Evolutionary conservation across 2,113 vertebrate species (phyloP).

Genomic region (Nycticebus coucang): DNA sequence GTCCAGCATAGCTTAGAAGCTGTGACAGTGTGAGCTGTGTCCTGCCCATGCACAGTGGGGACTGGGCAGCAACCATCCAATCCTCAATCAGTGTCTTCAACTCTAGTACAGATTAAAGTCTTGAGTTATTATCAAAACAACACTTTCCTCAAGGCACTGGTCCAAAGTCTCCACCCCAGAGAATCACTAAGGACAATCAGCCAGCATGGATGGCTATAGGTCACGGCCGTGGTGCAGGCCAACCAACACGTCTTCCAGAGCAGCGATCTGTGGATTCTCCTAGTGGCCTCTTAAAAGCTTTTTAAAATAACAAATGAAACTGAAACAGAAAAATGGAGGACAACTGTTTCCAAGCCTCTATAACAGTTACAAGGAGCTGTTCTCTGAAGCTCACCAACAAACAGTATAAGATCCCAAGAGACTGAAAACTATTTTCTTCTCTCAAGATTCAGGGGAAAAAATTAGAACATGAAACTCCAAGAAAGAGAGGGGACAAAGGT

Average conservation of each 20-base stretch:
- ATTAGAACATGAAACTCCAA: not conserved
- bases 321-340: conserved; percentile 2
- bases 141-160: conserved; percentile 22
- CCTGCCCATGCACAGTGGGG: not conserved
- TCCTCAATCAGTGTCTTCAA: not conserved
- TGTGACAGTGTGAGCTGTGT: not conserved
- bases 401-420: conserved; percentile 2
- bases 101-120: conserved; percentile 35
- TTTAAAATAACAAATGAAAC: conserved; percentile 69
- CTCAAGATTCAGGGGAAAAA: conserved; percentile 26
- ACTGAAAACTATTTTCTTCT: not conserved
- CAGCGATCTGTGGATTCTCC: conserved; percentile 62
- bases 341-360: no score
- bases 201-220: not conserved
- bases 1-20: not conserved
- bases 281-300: conserved; percentile 56
- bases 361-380: not conserved
- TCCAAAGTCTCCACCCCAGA: conserved; percentile 55
- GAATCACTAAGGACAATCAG: conserved; percentile 59
- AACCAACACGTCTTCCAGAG: conserved; percentile 33
- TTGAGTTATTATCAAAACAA: conserved; percentile 62
- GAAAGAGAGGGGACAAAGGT: not conserved
- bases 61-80: not conserved
- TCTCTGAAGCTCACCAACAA: conserved; percentile 47
- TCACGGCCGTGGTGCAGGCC: conserved; percentile 41